Conservation (phyloP, 2,888 invertebrate genomes). For the Drosophila infuscata region DNA sequence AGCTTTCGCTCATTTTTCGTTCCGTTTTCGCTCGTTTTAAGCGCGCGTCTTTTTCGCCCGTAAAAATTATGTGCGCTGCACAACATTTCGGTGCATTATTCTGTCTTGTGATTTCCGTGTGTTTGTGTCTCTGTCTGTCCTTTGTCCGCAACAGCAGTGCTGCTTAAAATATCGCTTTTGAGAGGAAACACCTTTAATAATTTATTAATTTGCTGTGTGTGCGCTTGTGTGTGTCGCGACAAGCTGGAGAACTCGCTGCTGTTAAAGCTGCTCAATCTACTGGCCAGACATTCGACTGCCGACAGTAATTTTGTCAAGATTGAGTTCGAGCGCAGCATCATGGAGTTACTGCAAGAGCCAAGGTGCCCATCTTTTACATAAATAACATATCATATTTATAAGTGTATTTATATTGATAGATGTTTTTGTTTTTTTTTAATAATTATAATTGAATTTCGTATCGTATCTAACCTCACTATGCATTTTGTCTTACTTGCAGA, state of each 20-base stretch:
- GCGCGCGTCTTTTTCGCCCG: not conserved
- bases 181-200: not conserved
- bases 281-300: constrained; percentile 64
- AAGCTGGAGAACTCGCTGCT: constrained; percentile 79
- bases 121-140: constrained; percentile 44
- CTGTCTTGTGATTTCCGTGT: constrained; percentile 63
- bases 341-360: constrained; percentile 83
- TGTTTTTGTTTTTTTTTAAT: not conserved
- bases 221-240: constrained; percentile 45
- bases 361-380: constrained; percentile 50
- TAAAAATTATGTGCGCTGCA: constrained; percentile 52
- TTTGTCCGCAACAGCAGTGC: constrained; percentile 35
- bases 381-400: not conserved
- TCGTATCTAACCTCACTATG: constrained; percentile 47
- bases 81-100: constrained; percentile 75
- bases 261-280: constrained; percentile 73
- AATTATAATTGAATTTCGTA: not conserved
- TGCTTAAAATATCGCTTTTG: constrained; percentile 16
- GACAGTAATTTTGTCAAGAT: constrained; percentile 77
- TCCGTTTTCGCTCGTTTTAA: constrained; percentile 12
- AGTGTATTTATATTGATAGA: not conserved
- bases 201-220: constrained; percentile 20
- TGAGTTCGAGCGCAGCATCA: constrained; percentile 84
- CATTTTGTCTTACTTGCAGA: constrained; percentile 87
- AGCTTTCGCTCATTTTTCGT: constrained; percentile 22